Conservation (phyloP, 2,888 invertebrate genomes). For the Tetanocera ferruginea region DNA sequence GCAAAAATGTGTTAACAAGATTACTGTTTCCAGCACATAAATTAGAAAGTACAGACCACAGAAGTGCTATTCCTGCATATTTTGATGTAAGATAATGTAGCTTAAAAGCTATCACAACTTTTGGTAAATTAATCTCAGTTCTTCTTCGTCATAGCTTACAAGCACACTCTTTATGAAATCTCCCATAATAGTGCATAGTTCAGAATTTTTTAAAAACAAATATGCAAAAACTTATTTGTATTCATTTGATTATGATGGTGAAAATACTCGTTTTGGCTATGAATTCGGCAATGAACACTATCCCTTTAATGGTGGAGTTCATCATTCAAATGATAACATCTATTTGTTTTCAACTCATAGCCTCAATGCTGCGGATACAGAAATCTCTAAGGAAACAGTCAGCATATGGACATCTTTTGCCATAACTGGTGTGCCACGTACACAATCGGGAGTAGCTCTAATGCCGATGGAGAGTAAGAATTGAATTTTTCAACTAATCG, state of each 20-base stretch:
- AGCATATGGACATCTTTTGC: conserved; percentile 69
- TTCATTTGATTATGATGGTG: conserved; percentile 71
- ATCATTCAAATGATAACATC: conserved; percentile 75
- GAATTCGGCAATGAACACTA: conserved; percentile 67
- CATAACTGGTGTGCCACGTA: conserved; percentile 60
- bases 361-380: conserved; percentile 66
- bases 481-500: neutral
- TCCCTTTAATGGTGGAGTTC: conserved; percentile 72
- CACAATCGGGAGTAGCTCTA: conserved; percentile 36
- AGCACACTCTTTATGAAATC: conserved; percentile 68
- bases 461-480: conserved; percentile 50
- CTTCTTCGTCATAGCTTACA: conserved; percentile 52
- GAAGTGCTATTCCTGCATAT: conserved; percentile 69
- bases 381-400: conserved; percentile 70
- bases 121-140: neutral
- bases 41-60: conserved; percentile 67
- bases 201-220: conserved; percentile 53
- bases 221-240: conserved; percentile 69
- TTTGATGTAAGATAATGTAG: conserved; percentile 69
- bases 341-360: conserved; percentile 71
- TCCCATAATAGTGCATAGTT: conserved; percentile 67
- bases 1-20: conserved; percentile 65
- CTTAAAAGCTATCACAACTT: neutral
- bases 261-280: conserved; percentile 69
- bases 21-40: conserved; percentile 66